Base-by-base conservation (phyloP, 2,888 invertebrate species). In the Plusia festucae region DNA sequence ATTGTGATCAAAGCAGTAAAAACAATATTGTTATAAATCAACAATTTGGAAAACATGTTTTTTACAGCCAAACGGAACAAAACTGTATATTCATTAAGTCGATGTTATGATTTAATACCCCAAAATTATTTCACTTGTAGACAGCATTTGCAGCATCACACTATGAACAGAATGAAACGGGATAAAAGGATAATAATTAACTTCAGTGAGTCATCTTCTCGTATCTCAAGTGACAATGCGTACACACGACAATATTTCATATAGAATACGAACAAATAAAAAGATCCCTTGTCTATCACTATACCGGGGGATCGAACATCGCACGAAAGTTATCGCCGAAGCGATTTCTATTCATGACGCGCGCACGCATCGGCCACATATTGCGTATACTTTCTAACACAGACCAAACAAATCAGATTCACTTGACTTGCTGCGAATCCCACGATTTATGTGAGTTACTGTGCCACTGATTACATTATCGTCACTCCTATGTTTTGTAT, bases 321-420 rank as follows among this genome's bases (percentile, higher is more conserved):
- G 60, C 67, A 73, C 53, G 85, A 87, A 88, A 89, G 85, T 90
- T 90, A 90, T 88, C 88, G 87, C 84, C 85, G 81, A 87, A 90
- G 87, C 88, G 91, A 93, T 93, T 93, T 93, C 93, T 93, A 93
- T 93, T 93, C 93, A 91, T 88, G 88, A 83, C 89, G 85, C 65
- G 85, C 65, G 66, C 69, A 82, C 82, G 78, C 86, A 82, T 82
- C 56, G 63, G 60, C 66, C 78, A 81, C 82, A 81, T 81, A 73
- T 79, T 77, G 76, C 78, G 76, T 75, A 74, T 69, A 79, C 82
- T 81, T 82, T 83, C 82, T 74, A 78, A 69, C 65, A 68, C 65
- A 76, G 70, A 57, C 70, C 73, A 65, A 71, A 70, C 77, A 72
- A 79, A 73, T 76, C 82, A 69, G 79, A 82, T 79, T 79, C 74